These are phyloP conservation scores for Andrena fulva DNA, from an alignment of 2,888 invertebrate species.

Conservation along the genomic window DNA sequence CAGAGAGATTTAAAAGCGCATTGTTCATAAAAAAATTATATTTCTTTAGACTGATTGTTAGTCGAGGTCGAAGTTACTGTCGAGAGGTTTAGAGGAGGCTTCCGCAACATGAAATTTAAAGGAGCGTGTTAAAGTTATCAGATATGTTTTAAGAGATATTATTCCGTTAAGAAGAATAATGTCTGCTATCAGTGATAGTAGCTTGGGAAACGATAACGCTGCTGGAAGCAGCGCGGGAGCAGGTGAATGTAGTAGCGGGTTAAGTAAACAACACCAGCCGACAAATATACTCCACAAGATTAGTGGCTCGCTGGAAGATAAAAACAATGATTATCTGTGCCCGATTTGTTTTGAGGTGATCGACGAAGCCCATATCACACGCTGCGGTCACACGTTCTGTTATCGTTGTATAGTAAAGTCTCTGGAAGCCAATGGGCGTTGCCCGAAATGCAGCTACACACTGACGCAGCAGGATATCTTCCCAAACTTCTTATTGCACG, in stretches of 20 bases:
- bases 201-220: constrained; percentile 70
- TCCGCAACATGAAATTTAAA: constrained; percentile 44
- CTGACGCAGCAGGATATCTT: constrained; percentile 91
- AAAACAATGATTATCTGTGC: constrained; percentile 89
- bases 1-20: constrained; percentile 47
- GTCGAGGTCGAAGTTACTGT: constrained; percentile 19
- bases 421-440: constrained; percentile 89
- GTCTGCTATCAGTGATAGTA: constrained; percentile 72
- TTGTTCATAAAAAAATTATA: constrained; percentile 40
- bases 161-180: constrained; percentile 59
- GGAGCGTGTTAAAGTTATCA: constrained; percentile 28
- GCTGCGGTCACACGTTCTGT: constrained; percentile 97
- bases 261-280: constrained; percentile 84
- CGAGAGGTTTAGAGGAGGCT: not conserved
- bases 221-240: constrained; percentile 69
- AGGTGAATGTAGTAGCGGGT: constrained; percentile 79
- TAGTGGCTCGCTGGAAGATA: constrained; percentile 88
- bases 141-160: constrained; percentile 36
- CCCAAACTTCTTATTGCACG: constrained; percentile 94
- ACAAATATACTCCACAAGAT: constrained; percentile 87
- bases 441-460: constrained; percentile 93
- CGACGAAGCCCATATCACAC: constrained; percentile 95
- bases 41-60: constrained; percentile 22
- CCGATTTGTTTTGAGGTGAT: constrained; percentile 96
- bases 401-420: constrained; percentile 91